phyloP scores from a whole-genome alignment of 2,888 invertebrate species.

The Drosophila nr. fundita region DNA sequence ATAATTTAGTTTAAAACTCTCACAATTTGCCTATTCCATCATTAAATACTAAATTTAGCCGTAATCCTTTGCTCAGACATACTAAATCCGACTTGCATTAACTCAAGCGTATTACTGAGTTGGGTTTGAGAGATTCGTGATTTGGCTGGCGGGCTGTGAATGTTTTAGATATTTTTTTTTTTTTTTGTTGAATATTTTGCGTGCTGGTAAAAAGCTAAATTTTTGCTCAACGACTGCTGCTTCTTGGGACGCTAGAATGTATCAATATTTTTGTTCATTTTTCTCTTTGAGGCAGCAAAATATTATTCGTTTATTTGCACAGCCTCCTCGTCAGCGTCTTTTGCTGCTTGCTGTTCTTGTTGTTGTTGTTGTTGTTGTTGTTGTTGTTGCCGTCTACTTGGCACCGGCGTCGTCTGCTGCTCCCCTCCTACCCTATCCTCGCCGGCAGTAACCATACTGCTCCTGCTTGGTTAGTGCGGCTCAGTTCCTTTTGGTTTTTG shows the following conservation, averaged over 20 bases:
- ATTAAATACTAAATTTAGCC: conserved; percentile 5
- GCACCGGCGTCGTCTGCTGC: conserved; percentile 58
- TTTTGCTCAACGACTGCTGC: conserved; percentile 5
- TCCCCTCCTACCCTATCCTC: neutral
- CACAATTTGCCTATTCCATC: neutral
- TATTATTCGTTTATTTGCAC: conserved; percentile 76
- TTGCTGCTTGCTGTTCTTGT: conserved; percentile 27
- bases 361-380: conserved; percentile 31
- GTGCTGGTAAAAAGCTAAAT: conserved; percentile 13
- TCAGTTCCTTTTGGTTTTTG: conserved; percentile 41
- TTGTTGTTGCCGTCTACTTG: conserved; percentile 63
- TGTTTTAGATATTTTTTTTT: conserved; percentile 22
- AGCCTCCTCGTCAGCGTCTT: conserved; percentile 32
- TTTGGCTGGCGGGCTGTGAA: conserved; percentile 20
- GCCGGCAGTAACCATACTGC: conserved; percentile 17
- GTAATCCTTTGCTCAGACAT: conserved; percentile 34
- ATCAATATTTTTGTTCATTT: conserved; percentile 5
- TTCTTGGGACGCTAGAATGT: conserved; percentile 12
- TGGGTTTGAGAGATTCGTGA: conserved; percentile 43
- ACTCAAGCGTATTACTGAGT: conserved; percentile 58
- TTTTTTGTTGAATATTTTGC: conserved; percentile 33
- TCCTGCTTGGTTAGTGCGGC: conserved; percentile 45
- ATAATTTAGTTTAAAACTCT: neutral
- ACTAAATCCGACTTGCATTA: conserved; percentile 42
- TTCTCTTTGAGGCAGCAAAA: conserved; percentile 62